These are phyloP conservation scores for Rhinogobio ventralis DNA, from an alignment of 2,797 vertebrate species.

Conservation along the genomic window DNA sequence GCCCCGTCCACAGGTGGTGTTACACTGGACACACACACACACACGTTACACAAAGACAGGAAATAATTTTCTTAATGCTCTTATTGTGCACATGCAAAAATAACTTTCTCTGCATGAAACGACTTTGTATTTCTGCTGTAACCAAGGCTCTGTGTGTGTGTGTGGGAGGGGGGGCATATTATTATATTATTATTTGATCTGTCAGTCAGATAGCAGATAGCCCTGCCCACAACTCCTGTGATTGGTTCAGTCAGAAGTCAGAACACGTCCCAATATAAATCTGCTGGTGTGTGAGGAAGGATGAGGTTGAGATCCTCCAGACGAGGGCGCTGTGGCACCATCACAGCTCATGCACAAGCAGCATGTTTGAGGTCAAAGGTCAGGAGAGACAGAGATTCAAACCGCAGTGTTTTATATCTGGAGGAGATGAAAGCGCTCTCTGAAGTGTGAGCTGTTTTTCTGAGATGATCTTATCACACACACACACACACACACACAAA, in stretches of 20 bases:
- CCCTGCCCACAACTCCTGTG: background rate
- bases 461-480: background rate
- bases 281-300: background rate
- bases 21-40: conserved; percentile 78
- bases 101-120: background rate
- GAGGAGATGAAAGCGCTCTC: background rate
- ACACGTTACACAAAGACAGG: background rate
- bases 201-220: background rate
- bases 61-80: too few species aligned
- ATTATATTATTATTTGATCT: background rate
- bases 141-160: too few species aligned
- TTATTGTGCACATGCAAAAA: too few species aligned
- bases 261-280: background rate
- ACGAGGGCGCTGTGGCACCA: background rate
- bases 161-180: background rate
- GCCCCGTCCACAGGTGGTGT: conserved; percentile 78
- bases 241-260: background rate
- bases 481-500: background rate
- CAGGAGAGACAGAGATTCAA: too few species aligned
- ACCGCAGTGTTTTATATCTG: background rate
- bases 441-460: background rate
- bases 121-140: background rate
- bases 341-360: background rate
- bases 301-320: background rate
- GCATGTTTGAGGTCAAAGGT: background rate